Evolutionary conservation across 2,888 invertebrate species (phyloP), one percentile per base, ranked within the genome.

Genomic region (Aporophyla nigra): DNA sequence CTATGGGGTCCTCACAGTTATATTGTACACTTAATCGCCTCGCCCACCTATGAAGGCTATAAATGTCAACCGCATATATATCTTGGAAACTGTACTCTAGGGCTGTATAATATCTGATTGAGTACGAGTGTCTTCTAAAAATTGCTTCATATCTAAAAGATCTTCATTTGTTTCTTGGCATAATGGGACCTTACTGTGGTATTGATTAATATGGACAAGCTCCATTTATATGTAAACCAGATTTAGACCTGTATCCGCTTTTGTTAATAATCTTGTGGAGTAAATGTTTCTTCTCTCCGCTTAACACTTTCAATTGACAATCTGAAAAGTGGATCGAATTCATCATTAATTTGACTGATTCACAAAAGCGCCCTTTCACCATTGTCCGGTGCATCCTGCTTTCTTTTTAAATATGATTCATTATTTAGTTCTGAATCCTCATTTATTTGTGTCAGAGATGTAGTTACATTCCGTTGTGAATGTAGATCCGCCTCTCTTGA

Each of bases 381-480:
- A 84, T 71, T 77, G 83, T 84, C 10, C 62, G 33, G 5, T 51
- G 70, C 65, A 80, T 75, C 58, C 76, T 70, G 67, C 87, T 86
- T 86, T 85, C 83, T 78, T 86, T 82, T 69, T 75, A 66, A 78
- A 76, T 69, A 75, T 86, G 87, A 86, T 49, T 86, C 85, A 85
- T 63, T 75, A 71, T 24, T 84, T 63, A 67, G 73, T 78, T 79
- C 72, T 5, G 66, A 76, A 80, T 83, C 51, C 58, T 80, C 74
- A 53, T 72, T 62, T 72, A 78, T 86, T 74, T 33, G 80, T 85
- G 87, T 77, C 86, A 83, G 72, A 82, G 76, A 74, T 68, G 74
- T 79, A 72, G 24, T 58, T 59, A 58, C 62, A 67, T 66, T 33
- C 63, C 66, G 62, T 68, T 77, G 67, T 75, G 75, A 68, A 71